Conservation (phyloP, 2,113 vertebrate species). For the Oryctolagus cuniculus region DNA sequence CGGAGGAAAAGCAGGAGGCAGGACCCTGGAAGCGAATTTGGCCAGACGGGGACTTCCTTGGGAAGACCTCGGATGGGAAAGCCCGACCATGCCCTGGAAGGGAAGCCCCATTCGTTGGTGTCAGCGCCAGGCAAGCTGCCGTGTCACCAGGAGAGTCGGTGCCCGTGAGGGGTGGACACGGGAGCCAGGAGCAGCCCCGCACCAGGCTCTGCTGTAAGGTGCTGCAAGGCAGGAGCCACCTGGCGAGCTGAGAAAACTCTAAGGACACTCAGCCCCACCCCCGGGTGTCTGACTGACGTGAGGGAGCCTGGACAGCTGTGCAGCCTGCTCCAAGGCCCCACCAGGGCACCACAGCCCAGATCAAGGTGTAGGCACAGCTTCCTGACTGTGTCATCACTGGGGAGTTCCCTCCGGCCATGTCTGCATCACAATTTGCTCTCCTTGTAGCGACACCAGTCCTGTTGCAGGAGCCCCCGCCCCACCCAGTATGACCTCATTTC, state of each 20-base stretch:
- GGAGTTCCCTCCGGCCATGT: background rate
- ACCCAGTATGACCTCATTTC: background rate
- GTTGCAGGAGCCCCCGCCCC: background rate
- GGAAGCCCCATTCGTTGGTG: too few relatives aligned
- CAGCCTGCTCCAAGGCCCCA: too few relatives aligned
- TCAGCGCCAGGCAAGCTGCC: fast-evolving
- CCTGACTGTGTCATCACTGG: background rate
- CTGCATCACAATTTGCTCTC: background rate
- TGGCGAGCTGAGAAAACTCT: too few relatives aligned
- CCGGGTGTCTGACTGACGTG: background rate
- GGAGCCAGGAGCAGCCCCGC: too few relatives aligned
- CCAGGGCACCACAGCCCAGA: background rate
- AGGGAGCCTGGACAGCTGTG: background rate
- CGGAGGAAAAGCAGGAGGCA: background rate
- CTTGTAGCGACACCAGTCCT: background rate
- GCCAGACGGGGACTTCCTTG: fast-evolving
- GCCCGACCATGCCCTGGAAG: background rate
- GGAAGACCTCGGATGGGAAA: background rate
- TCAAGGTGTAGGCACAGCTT: background rate
- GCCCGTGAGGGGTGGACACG: fast-evolving
- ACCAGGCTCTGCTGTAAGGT: fast-evolving
- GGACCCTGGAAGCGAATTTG: background rate
- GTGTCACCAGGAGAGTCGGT: fast-evolving
- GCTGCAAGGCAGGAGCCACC: background rate
- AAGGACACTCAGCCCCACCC: too few relatives aligned